Evolutionary conservation across 1,140 invertebrate genomes (phyloP), one percentile per base, ranked within the genome.

Genomic region (Brachionus manjavacas): DNA sequence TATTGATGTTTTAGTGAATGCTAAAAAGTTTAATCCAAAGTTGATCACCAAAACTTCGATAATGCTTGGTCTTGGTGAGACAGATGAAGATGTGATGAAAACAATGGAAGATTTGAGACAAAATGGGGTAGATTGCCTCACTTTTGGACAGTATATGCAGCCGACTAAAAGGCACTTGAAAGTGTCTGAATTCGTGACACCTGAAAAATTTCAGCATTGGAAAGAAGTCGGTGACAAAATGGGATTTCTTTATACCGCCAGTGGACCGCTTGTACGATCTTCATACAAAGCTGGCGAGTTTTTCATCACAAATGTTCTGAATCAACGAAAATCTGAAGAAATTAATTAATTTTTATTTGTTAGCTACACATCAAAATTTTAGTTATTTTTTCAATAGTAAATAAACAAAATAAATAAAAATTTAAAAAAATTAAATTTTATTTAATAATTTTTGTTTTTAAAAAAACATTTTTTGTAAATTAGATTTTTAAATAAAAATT

Each of bases 91-190:
- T 92, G 91, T 99, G 8, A 91, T 93, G 87, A 92, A 94, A 90
- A 95, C 96, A 8, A 92, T 98, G 91, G 91, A 92, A 90, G 93
- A 92, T 91, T 89, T 97, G 4, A 91, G 93, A 84, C 88, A 90
- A 16, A 93, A 91, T 41, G 93, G 93, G 31, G 97, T 99, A 0
- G 96, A 99, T 88, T 98, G 96, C 89, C 86, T 99, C 0, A 99
- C 98, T 1, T 90, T 99, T 7, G 98, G 98, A 0, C 98, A 99
- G 88, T 99, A 99, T 88, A 99, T 99, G 96, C 97, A 99, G 89
- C 97, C 97, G 0, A 99, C 97, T 2, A 98, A 97, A 88, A 91
- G 93, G 72, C 97, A 99, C 91, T 90, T 99, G 4, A 96, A 96
- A 91, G 92, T 98, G 0, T 93, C 94, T 72, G 97, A 99, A 89